Evolutionary conservation across 2,888 invertebrate species (phyloP).

Genomic region (Sylvicola cinctus): DNA sequence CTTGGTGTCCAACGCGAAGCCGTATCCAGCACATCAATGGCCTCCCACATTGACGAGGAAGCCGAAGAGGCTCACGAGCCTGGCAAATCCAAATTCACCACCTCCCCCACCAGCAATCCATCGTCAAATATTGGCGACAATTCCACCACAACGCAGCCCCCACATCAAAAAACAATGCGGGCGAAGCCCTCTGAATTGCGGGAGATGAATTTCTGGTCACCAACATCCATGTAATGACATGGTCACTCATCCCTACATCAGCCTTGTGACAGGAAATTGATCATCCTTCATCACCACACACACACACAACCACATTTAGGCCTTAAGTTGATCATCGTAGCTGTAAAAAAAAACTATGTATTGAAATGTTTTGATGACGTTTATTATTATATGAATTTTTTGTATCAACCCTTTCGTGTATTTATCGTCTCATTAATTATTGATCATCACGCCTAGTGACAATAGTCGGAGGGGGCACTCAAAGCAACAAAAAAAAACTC

Average conservation of each 20-base stretch:
- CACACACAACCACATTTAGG: background rate
- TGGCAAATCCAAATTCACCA: slow-evolving; percentile 10
- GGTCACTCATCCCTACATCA: background rate
- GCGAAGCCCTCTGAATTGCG: slow-evolving; percentile 49
- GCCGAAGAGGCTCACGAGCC: slow-evolving; percentile 16
- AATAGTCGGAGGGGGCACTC: too few species aligned
- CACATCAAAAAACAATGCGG: slow-evolving; percentile 20
- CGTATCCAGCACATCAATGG: slow-evolving; percentile 25
- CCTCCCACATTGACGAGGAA: slow-evolving; percentile 37
- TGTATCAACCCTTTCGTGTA: too few species aligned
- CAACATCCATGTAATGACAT: slow-evolving; percentile 49
- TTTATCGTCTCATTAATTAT: too few species aligned
- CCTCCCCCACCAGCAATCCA: slow-evolving; percentile 27
- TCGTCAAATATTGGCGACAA: slow-evolving; percentile 19
- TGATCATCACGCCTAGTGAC: too few species aligned
- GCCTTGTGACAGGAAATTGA: too few species aligned
- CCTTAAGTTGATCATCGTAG: too few species aligned
- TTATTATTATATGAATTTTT: too few species aligned
- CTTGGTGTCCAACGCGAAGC: slow-evolving; percentile 42
- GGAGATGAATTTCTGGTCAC: slow-evolving; percentile 74
- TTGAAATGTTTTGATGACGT: too few species aligned
- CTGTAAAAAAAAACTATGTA: too few species aligned
- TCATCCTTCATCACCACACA: background rate
- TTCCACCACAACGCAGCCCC: slow-evolving; percentile 14
- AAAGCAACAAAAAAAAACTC: too few species aligned